These are phyloP conservation scores for Ormyrus pomaceus DNA, from an alignment of 2,888 invertebrate genomes.

Conservation along the genomic window DNA sequence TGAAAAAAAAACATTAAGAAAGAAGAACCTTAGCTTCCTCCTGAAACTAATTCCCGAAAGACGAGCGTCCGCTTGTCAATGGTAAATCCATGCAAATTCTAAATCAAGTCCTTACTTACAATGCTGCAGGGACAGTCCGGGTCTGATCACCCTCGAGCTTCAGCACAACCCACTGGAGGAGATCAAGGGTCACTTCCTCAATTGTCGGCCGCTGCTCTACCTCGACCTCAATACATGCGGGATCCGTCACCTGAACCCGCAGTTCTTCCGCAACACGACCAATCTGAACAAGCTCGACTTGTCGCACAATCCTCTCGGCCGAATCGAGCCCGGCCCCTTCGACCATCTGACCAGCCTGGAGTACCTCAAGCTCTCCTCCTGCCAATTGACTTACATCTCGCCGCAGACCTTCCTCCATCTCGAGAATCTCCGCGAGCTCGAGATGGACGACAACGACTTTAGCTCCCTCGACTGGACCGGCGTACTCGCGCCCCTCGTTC, in stretches of 20 bases:
- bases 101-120: background rate
- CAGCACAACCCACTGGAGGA: conserved; percentile 82
- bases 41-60: too few species aligned
- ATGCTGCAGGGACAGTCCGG: conserved; percentile 81
- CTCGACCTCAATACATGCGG: conserved; percentile 83
- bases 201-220: conserved; percentile 81
- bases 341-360: conserved; percentile 82
- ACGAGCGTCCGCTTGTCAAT: too few species aligned
- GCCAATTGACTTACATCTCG: conserved; percentile 80
- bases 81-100: too few species aligned
- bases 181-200: conserved; percentile 82
- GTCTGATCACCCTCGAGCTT: conserved; percentile 83
- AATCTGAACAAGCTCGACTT: conserved; percentile 83
- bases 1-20: too few species aligned
- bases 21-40: too few species aligned
- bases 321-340: conserved; percentile 79
- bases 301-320: conserved; percentile 81
- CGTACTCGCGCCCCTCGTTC: conserved; percentile 79
- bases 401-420: conserved; percentile 79
- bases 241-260: conserved; percentile 78
- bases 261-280: conserved; percentile 83
- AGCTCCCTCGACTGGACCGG: conserved; percentile 80
- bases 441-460: conserved; percentile 80
- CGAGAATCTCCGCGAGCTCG: conserved; percentile 81
- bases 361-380: conserved; percentile 81